These are phyloP conservation scores for Wasmannia auropunctata DNA, from an alignment of 1,140 invertebrate species.

Conservation along the genomic window DNA sequence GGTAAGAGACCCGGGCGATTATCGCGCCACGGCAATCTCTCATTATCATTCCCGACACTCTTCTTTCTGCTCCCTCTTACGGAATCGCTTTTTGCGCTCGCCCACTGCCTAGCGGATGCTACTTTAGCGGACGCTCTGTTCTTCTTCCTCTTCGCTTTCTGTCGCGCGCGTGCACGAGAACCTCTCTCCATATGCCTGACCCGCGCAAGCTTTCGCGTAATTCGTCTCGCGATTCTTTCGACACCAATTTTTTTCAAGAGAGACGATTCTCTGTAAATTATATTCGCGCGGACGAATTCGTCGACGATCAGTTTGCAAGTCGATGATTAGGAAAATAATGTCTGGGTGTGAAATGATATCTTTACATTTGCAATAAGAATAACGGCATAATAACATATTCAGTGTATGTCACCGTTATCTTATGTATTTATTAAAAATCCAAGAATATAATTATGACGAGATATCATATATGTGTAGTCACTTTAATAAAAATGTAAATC, in stretches of 20 bases:
- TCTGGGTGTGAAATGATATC: not conserved
- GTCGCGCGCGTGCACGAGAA: slow-evolving; percentile 1
- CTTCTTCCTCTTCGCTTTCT: slow-evolving; percentile 35
- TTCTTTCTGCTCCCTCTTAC: slow-evolving; percentile 63
- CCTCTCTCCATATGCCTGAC: slow-evolving; percentile 21
- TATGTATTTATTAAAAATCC: not conserved
- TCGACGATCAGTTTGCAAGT: not conserved
- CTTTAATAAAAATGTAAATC: not conserved
- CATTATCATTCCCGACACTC: slow-evolving; percentile 78
- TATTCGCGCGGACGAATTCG: not conserved
- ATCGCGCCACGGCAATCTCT: slow-evolving; percentile 77
- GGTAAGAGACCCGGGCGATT: slow-evolving; percentile 70
- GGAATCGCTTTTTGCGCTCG: slow-evolving; percentile 60
- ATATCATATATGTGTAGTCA: not conserved
- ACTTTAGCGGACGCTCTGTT: slow-evolving; percentile 4
- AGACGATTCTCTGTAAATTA: not conserved
- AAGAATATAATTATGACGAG: not conserved
- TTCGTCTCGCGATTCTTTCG: not conserved
- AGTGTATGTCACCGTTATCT: not conserved
- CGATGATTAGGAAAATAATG: not conserved
- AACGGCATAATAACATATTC: no score
- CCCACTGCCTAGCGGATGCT: slow-evolving; percentile 20
- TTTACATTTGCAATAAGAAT: no score
- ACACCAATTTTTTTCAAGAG: not conserved
- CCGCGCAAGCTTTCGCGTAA: slow-evolving; percentile 32